These are phyloP conservation scores for Phalera bucephala DNA, from an alignment of 2,888 invertebrate genomes.

Conservation along the genomic window DNA sequence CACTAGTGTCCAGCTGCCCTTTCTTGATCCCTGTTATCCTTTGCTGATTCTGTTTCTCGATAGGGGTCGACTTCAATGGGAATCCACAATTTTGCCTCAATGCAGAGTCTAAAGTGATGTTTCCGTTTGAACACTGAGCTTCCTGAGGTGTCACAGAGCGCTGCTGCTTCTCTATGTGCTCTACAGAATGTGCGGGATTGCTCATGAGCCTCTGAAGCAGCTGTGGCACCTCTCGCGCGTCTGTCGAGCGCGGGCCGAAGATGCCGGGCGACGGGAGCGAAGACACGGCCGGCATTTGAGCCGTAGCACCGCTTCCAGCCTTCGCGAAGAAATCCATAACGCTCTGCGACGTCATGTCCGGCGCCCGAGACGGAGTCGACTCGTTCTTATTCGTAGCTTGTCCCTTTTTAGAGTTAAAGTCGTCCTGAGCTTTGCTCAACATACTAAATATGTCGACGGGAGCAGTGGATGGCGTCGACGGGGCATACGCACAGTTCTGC, in stretches of 20 bases:
- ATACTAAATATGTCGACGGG: conserved; percentile 91
- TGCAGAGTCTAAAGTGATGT: conserved; percentile 52
- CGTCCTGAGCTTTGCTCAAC: conserved; percentile 95
- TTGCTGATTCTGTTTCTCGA: conserved; percentile 66
- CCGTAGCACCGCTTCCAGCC: conserved; percentile 83
- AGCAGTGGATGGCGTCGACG: conserved; percentile 58
- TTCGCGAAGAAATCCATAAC: conserved; percentile 95
- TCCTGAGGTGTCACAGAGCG: conserved; percentile 89
- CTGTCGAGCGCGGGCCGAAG: conserved; percentile 72
- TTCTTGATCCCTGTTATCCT: conserved; percentile 64
- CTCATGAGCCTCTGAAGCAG: conserved; percentile 91
- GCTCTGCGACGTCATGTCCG: conserved; percentile 90
- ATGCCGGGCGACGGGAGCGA: conserved; percentile 74
- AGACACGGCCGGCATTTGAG: conserved; percentile 79
- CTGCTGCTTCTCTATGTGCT: conserved; percentile 95
- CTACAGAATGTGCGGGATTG: conserved; percentile 91
- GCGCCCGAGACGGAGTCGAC: conserved; percentile 77
- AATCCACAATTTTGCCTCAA: conserved; percentile 63
- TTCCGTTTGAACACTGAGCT: conserved; percentile 60
- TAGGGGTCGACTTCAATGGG: conserved; percentile 66
- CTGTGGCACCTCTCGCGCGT: conserved; percentile 84
- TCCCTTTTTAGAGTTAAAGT: conserved; percentile 87
- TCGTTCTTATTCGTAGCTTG: conserved; percentile 58
- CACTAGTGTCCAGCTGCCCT: conserved; percentile 50
- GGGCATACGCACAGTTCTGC: conserved; percentile 57